Evolutionary conservation across 2,888 invertebrate species (phyloP).

Genomic region (Trissoscelio sp.): DNA sequence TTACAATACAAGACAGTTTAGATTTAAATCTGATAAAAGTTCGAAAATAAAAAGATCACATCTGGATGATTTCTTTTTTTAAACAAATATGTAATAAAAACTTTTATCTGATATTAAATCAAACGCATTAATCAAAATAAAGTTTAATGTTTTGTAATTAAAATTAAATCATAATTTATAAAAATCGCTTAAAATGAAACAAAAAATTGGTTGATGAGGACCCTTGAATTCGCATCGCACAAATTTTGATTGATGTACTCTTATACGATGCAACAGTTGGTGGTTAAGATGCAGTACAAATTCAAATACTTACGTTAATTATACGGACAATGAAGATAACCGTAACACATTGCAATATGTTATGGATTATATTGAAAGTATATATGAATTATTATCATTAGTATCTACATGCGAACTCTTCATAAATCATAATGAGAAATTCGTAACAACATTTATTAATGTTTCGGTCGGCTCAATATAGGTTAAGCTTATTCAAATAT

Average conservation of each 20-base stretch:
- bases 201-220: slow-evolving; percentile 29
- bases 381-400: slow-evolving; percentile 47
- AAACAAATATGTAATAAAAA: no score
- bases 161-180: neutral
- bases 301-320: slow-evolving; percentile 52
- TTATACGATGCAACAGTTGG: slow-evolving; percentile 41
- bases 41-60: no score
- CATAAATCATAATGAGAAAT: slow-evolving; percentile 44
- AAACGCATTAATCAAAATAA: no score
- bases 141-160: no score
- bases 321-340: slow-evolving; percentile 51
- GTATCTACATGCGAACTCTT: slow-evolving; percentile 41
- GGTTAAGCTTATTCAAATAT: slow-evolving; percentile 15
- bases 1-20: no score
- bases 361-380: slow-evolving; percentile 52
- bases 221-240: slow-evolving; percentile 18
- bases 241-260: slow-evolving; percentile 52
- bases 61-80: no score
- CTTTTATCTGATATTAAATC: no score
- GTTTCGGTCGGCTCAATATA: slow-evolving; percentile 19
- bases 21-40: no score
- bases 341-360: slow-evolving; percentile 48
- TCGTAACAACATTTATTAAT: slow-evolving; percentile 40
- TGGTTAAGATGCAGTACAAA: slow-evolving; percentile 46
- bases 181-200: slow-evolving; percentile 1